phyloP scores from a whole-genome alignment of 2,113 vertebrate species.

The Gasterosteus aculeatus region DNA sequence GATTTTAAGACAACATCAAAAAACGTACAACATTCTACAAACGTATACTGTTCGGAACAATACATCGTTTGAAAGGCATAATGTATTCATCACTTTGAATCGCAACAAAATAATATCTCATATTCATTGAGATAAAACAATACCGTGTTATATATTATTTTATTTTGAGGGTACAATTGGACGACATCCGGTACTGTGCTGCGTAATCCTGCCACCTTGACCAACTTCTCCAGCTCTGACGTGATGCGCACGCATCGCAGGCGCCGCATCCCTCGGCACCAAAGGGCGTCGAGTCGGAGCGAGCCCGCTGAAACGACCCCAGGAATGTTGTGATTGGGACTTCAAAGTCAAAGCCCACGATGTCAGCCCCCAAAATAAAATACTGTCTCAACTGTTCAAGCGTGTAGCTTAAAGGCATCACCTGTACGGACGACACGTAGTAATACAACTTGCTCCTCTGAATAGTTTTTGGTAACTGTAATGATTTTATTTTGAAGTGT shows the following conservation, averaged over 20 bases:
- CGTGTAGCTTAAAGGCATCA: background rate
- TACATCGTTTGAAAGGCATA: background rate
- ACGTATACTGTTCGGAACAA: background rate
- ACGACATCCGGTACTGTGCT: background rate
- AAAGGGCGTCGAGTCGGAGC: conserved; percentile 42
- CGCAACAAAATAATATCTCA: background rate
- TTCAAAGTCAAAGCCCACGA: conserved; percentile 30
- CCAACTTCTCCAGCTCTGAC: conserved; percentile 38
- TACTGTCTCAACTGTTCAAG: fast-evolving
- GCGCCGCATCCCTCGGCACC: conserved; percentile 38
- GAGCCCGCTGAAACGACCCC: background rate
- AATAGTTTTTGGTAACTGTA: background rate
- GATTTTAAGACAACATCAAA: background rate
- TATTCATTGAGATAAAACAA: background rate
- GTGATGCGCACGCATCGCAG: conserved; percentile 63
- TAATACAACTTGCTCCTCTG: background rate
- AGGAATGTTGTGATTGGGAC: background rate
- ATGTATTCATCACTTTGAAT: background rate
- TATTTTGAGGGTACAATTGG: conserved; percentile 23
- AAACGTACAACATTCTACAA: too few species aligned
- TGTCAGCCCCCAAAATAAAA: background rate
- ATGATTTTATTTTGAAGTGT: conserved; percentile 47
- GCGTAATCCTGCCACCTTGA: background rate
- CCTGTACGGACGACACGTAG: background rate
- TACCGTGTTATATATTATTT: background rate